Evolutionary conservation across 2,113 vertebrate genomes (phyloP), one percentile per base, ranked within the genome.

Genomic region (Erpornis zantholeuca): DNA sequence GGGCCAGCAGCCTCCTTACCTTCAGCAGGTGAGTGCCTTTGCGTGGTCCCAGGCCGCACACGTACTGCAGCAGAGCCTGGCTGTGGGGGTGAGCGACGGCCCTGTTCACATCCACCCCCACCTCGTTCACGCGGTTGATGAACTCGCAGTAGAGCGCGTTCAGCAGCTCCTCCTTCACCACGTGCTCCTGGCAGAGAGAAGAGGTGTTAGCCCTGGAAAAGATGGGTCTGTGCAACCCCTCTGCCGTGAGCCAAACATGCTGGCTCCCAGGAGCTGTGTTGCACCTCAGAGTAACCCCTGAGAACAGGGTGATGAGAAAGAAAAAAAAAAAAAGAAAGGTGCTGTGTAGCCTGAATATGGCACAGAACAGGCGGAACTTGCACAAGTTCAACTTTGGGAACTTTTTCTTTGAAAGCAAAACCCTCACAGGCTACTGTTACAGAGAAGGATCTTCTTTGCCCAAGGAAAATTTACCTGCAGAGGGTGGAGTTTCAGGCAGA

Each of bases 71-170:
- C 95, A 99, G 96, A 91, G 99, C 99, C 97, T 99, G 99, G 90
- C 99, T 99, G 87, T 99, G 99, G 42, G 99, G 98, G 94, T 99
- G 99, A 59, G 99, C 98, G 11, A 99, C 99, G 45, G 99, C 99
- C 40, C 99, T 97, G 95, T 99, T 99, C 95, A 99, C 99, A 86
- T 99, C 99, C 64, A 99, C 99, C 24, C 99, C 99, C 52, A 99
- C 99, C 96, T 99, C 99, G 25, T 99, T 99, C 84, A 99, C 99
- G 22, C 99, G 98, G 97, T 99, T 99, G 92, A 99, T 99, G 96
- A 99, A 99, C 84, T 99, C 99, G 80, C 98, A 99, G 97, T 99
- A 99, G 42, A 99, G 98, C 12, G 99, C 98, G 2, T 92, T 98
- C 63, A 99, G 98, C 94, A 99, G 97, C 33, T 99, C 99, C 85